Percentiles rank a stretch among this genome's conserved stretches.
phyloP scores from a whole-genome alignment of 1,140 invertebrate genomes.

The Palaemon carinicauda region DNA sequence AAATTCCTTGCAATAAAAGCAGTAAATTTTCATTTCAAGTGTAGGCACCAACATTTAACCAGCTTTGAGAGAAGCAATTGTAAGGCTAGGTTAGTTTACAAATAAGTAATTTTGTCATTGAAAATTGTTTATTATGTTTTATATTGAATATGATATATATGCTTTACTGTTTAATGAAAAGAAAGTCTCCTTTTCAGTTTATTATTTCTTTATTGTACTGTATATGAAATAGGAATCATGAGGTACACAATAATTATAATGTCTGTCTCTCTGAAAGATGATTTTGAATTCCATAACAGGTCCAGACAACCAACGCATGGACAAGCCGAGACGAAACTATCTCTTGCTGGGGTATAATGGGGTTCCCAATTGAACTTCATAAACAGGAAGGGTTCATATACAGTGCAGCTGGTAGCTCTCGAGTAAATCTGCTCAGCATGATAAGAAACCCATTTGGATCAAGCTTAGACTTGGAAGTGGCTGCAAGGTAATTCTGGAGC shows the following conservation, averaged over 20 bases:
- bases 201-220: background rate
- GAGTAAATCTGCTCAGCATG: slow-evolving; percentile 14
- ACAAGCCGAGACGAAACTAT: background rate
- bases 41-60: too few relatives aligned
- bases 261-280: too few relatives aligned
- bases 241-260: too few relatives aligned
- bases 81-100: too few relatives aligned
- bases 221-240: too few relatives aligned
- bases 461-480: background rate
- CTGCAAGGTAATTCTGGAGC: background rate
- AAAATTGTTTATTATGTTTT: background rate
- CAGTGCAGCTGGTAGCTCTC: background rate
- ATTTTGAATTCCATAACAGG: background rate
- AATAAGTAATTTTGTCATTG: too few relatives aligned
- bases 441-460: slow-evolving; percentile 14
- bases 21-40: too few relatives aligned
- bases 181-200: background rate
- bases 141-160: background rate
- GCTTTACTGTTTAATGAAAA: too few relatives aligned
- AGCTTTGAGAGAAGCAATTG: too few relatives aligned
- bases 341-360: slow-evolving; percentile 2
- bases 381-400: background rate
- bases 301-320: slow-evolving; percentile 16
- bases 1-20: too few relatives aligned
- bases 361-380: background rate